Conservation (phyloP, 2,888 invertebrate genomes). For the Harpagoxenus sublaevis region DNA sequence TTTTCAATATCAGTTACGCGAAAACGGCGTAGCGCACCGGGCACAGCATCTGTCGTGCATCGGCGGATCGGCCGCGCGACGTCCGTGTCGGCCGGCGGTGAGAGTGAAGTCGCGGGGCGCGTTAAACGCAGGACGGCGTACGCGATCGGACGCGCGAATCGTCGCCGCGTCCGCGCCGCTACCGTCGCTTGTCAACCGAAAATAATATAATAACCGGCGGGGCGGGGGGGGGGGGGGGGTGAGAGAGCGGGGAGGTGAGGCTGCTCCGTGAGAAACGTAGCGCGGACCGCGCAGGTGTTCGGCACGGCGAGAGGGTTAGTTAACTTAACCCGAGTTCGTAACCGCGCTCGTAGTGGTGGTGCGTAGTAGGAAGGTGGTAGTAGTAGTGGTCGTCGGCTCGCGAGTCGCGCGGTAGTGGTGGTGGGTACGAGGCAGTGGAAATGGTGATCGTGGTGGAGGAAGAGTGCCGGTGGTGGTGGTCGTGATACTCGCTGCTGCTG, state of each 20-base stretch:
- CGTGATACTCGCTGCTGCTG: slow-evolving; percentile 71
- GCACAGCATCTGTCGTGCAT: slow-evolving; percentile 76
- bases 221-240: too few relatives aligned
- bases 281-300: slow-evolving; percentile 76
- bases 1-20: slow-evolving; percentile 88
- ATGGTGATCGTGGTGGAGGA: slow-evolving; percentile 50
- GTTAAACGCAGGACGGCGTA: slow-evolving; percentile 47
- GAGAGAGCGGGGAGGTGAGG: slow-evolving; percentile 65
- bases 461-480: slow-evolving; percentile 68
- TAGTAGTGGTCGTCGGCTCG: slow-evolving; percentile 45
- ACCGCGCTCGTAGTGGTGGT: slow-evolving; percentile 68
- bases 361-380: slow-evolving; percentile 40
- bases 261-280: slow-evolving; percentile 75
- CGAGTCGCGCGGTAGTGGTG: slow-evolving; percentile 36
- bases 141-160: slow-evolving; percentile 46
- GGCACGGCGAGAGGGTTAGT: slow-evolving; percentile 79
- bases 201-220: slow-evolving; percentile 56
- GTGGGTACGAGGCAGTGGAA: slow-evolving; percentile 53
- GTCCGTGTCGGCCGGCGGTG: slow-evolving; percentile 65
- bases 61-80: slow-evolving; percentile 56
- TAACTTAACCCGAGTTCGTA: slow-evolving; percentile 80
- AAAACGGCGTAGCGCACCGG: slow-evolving; percentile 82
- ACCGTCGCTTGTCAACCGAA: slow-evolving; percentile 57
- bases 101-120: slow-evolving; percentile 68
- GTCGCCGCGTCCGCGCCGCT: slow-evolving; percentile 30